Percentiles rank a stretch among this genome's conserved stretches.
Evolutionary conservation across 2,888 invertebrate species (phyloP).

Genomic region (Empis livida): DNA sequence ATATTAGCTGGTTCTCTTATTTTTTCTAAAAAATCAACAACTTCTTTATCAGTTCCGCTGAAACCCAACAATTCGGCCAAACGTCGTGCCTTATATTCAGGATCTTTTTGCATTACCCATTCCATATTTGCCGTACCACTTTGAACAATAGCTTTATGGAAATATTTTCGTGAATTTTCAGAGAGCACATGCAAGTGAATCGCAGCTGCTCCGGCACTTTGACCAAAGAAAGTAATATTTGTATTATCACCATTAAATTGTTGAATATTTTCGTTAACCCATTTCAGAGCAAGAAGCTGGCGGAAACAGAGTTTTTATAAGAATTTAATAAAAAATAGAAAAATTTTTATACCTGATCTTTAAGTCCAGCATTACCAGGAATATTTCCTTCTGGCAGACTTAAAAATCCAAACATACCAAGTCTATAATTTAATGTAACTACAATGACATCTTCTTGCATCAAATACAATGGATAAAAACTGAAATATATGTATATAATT

Average conservation of each 20-base stretch:
- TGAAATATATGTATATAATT: slow-evolving; percentile 10
- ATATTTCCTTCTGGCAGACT: slow-evolving; percentile 27
- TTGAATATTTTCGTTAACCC: slow-evolving; percentile 35
- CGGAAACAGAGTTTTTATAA: background rate
- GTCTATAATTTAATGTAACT: slow-evolving; percentile 30
- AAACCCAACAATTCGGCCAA: slow-evolving; percentile 23
- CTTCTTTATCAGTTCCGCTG: slow-evolving; percentile 12
- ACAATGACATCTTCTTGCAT: slow-evolving; percentile 30
- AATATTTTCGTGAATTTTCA: slow-evolving; percentile 23
- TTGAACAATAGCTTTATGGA: slow-evolving; percentile 31
- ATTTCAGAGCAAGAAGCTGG: slow-evolving; percentile 36
- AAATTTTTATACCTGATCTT: slow-evolving; percentile 25
- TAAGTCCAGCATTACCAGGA: slow-evolving; percentile 30
- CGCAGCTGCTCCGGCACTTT: slow-evolving; percentile 28
- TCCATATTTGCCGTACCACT: slow-evolving; percentile 30
- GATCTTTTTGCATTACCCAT: slow-evolving; percentile 27
- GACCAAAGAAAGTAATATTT: slow-evolving; percentile 31
- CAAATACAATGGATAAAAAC: slow-evolving; percentile 26
- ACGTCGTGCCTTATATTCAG: slow-evolving; percentile 17
- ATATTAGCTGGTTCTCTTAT: slow-evolving; percentile 16
- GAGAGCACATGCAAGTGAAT: slow-evolving; percentile 28
- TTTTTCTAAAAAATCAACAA: slow-evolving; percentile 11
- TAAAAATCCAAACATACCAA: slow-evolving; percentile 31
- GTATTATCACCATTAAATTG: slow-evolving; percentile 36
- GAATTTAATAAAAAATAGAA: background rate